These are phyloP conservation scores for Andricus curvator DNA, from an alignment of 2,888 invertebrate genomes.

Conservation along the genomic window DNA sequence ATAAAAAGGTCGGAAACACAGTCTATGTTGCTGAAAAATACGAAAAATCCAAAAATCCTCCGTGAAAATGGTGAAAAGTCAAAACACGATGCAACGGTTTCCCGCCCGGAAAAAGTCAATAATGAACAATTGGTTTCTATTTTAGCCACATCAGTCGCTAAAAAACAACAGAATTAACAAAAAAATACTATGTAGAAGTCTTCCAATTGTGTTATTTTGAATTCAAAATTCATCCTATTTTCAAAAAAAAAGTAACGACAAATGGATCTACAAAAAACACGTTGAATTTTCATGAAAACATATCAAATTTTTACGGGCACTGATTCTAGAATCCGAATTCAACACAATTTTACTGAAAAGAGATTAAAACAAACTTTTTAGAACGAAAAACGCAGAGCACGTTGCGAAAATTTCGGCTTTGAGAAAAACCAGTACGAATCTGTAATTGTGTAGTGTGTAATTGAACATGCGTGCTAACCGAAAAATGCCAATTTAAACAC, in stretches of 20 bases:
- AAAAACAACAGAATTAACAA: not conserved
- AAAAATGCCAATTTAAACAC: not conserved
- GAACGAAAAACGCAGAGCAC: not conserved
- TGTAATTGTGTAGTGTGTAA: too few relatives aligned
- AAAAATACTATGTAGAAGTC: not conserved
- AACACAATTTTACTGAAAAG: not conserved
- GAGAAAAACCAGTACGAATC: too few relatives aligned
- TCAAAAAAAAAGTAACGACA: not conserved
- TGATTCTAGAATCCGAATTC: not conserved
- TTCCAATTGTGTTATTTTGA: not conserved
- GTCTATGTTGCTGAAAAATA: too few relatives aligned
- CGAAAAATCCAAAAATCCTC: too few relatives aligned
- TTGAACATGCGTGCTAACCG: not conserved
- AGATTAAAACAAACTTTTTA: too few relatives aligned
- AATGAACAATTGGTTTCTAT: too few relatives aligned
- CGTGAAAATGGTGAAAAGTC: too few relatives aligned
- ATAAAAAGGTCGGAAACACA: too few relatives aligned
- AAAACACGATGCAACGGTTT: not conserved
- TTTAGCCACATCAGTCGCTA: not conserved
- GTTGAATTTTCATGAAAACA: not conserved
- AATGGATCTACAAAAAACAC: not conserved
- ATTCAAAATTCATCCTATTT: not conserved
- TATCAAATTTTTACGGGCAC: not conserved
- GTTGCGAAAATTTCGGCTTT: too few relatives aligned
- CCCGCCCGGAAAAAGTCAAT: not conserved